These are phyloP conservation scores for Axinella damicornis DNA, from an alignment of 37 sponge, comb jelly and placozoan species.

Conservation along the genomic window DNA sequence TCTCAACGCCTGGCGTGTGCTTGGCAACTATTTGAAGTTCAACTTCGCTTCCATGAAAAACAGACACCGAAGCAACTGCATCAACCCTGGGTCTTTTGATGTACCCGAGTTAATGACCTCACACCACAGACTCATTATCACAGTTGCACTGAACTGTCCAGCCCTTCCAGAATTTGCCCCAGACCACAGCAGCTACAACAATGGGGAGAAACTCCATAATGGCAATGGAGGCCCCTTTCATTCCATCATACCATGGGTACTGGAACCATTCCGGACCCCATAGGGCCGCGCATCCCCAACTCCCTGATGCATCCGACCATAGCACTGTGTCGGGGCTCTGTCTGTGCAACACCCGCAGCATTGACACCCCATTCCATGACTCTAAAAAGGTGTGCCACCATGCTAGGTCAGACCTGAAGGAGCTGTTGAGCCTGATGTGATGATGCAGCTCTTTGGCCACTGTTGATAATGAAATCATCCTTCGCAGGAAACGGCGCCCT, in stretches of 20 bases:
- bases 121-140: constrained; percentile 36
- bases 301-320: too few relatives aligned
- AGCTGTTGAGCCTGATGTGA: constrained; percentile 11
- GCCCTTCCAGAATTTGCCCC: constrained; percentile 32
- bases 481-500: constrained; percentile 9
- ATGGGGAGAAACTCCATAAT: constrained; percentile 48
- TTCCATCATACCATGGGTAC: too few relatives aligned
- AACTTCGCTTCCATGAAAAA: constrained; percentile 42
- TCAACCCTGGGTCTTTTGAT: constrained; percentile 15
- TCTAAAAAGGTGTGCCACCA: constrained; percentile 26
- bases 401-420: constrained; percentile 6
- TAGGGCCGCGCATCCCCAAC: too few relatives aligned
- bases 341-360: neutral
- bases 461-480: neutral
- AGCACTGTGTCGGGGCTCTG: too few relatives aligned
- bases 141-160: neutral
- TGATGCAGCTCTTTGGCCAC: neutral
- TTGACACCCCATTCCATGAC: constrained; percentile 18
- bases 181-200: constrained; percentile 17
- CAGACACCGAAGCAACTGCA: constrained; percentile 40
- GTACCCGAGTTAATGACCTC: constrained; percentile 27
- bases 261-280: too few relatives aligned
- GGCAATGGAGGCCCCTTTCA: too few relatives aligned
- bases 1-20: constrained; percentile 29
- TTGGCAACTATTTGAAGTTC: neutral